Base-by-base conservation (phyloP, 2,113 vertebrate genomes). In the Nothoprocta perdicaria region DNA sequence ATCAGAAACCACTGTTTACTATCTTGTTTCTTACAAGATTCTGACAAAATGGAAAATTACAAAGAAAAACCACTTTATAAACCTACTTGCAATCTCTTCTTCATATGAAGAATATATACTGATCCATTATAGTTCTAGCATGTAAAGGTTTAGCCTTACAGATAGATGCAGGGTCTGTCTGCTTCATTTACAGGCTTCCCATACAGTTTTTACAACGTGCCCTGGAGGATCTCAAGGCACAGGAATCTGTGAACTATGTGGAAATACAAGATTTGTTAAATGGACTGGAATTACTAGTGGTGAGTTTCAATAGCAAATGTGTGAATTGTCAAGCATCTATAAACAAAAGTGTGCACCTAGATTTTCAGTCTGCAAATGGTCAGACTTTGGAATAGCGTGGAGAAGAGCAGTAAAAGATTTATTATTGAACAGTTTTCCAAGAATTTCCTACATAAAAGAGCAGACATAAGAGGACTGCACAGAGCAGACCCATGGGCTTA, bases 371-470 rank as follows among this genome's bases (percentile, higher is more conserved):
- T 62, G 35, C 14, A 84, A 85, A 48, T 89, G 81, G 76, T 58
- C 85, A 85, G 85, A 48, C 67, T 43, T 10, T 77, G 72, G 68
- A 88, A 74, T 50, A 86, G 41, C 12, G 15, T 10, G 26, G 23
- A 69, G 29, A 66, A 91, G 40, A 74, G 29, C 48, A 91, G 53
- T 12, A 80, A 43, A 52, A 88, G 17, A 61, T 89, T 76, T 46
- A 45, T 61, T 77, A 46, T 19, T 74, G 40, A 66, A 90, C 75
- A 88, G 40, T 48, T 76, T 87, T 63, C 74, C 62, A 91, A 62
- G 63, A 94, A 80, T 91, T 88, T 77, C 8, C 18, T 66, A 52
- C 67, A 66, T 69, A 80, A 92, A 93, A 93, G 84, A 8, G 8
- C 14, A 79, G 86, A 65, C 35, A 72, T 90, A 78, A 17, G 74